Evolutionary conservation across 2,888 invertebrate species (phyloP), one percentile per base, ranked within the genome.

Genomic region (Petrophora chlorosata): DNA sequence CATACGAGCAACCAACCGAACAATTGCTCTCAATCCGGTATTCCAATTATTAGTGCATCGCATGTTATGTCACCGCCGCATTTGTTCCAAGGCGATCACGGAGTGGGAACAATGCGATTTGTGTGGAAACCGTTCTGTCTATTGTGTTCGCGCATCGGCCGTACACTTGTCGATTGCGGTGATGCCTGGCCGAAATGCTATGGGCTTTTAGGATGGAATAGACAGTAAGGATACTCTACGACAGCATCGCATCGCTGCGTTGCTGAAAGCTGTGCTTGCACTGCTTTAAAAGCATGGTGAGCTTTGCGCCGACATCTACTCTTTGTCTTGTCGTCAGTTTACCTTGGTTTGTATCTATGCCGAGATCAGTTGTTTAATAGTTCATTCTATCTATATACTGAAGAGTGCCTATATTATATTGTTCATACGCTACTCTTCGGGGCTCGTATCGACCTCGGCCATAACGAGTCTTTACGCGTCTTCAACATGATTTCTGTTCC

Each of bases 81-180:
- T 49, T 43, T 40, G 57, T 45, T 55, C 30, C 55, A 57, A 53
- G 50, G 50, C 50, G 42, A n/a, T n/a, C n/a, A n/a, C n/a, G n/a
- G n/a, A 43, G 34, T 9, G 39, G 42, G 53, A 56, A 59, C 60
- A 60, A 56, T 57, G 39, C 48, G 43, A 33, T 51, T 52, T 51
- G 48, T 51, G 48, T 55, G 29, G 53, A 58, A 59, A 60, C 47
- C 2, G 44, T 47, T 47, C 14, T 33, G 40, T 50, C 58, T 58
- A 58, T 61, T 61, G 60, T 61, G 34, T 55, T 51, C 36, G 49
- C 53, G 51, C 56, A 49, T 56, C 51, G 43, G 22, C 44, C 16
- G 13, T 41, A 35, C 53, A 49, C 48, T 53, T 53, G 48, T 34
- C 36, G 35, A 38, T 38, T 38, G 48, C 32, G 29, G 28, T 43